phyloP scores from a whole-genome alignment of 2,113 vertebrate genomes.

The Mola mola region DNA sequence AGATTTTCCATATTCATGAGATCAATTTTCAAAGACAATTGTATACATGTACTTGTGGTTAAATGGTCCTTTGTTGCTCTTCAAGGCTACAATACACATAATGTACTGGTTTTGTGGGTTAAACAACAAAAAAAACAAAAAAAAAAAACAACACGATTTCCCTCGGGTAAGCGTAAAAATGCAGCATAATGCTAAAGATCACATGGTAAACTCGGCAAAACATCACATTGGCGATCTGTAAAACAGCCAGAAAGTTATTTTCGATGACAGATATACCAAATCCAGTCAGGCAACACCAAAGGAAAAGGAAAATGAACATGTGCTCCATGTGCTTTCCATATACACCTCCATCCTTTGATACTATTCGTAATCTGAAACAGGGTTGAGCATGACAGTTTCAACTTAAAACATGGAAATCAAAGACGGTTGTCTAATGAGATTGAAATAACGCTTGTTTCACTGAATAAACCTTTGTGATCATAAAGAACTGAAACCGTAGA shows the following conservation, averaged over 20 bases:
- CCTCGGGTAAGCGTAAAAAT: slow-evolving; percentile 2
- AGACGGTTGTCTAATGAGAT: no score
- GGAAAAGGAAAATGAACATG: slow-evolving; percentile 12
- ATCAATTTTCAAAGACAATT: slow-evolving; percentile 8
- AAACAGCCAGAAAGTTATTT: slow-evolving; percentile 3
- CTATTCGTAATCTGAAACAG: slow-evolving; percentile 14
- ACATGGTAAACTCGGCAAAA: slow-evolving; percentile 3
- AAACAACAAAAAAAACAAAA: neutral
- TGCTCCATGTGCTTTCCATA: slow-evolving; percentile 18
- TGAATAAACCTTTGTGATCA: no score
- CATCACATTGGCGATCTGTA: neutral
- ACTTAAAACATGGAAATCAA: no score
- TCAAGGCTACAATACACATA: neutral
- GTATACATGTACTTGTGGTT: neutral
- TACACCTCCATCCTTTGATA: neutral
- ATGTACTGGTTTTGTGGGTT: neutral
- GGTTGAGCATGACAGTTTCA: neutral
- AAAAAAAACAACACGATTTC: slow-evolving; percentile 5
- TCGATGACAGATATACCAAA: slow-evolving; percentile 6
- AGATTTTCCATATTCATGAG: neutral
- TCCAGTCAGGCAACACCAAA: slow-evolving; percentile 21
- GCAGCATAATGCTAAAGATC: neutral
- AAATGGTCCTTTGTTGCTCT: neutral
- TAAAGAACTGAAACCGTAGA: no score
- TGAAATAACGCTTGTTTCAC: no score